Evolutionary conservation across 2,113 vertebrate genomes (phyloP), one percentile per base, ranked within the genome.

Genomic region (Amblyornis subalaris): DNA sequence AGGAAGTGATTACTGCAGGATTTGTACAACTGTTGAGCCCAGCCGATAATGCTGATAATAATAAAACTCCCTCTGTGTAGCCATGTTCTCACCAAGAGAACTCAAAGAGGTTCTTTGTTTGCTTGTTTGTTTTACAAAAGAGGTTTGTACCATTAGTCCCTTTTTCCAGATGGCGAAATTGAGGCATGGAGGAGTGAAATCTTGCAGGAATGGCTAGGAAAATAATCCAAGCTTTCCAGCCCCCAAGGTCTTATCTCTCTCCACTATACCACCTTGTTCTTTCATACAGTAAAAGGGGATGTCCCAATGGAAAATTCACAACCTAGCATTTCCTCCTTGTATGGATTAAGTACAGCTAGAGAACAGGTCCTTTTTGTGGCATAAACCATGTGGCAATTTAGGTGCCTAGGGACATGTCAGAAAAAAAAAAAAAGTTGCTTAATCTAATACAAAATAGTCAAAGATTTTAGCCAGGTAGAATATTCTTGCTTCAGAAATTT

Each of bases 1-100:
- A 92, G 91, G 81, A 94, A 94, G 75, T 66, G 75, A 93, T 93
- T 95, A 88, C 93, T 80, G 74, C 31, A 51, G 78, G 75, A 93
- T 95, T 88, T 94, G 88, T 88, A 79, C 58, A 91, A 88, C 58
- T 88, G 66, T 72, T 71, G 81, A 93, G 40, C 47, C 51, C 55
- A 80, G 82, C 60, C 24, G 85, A 85, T 88, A 96, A 84, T 5
- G 3, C 50, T 88, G 78, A 82, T 91, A 80, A 74, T 74, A 86
- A 69, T 79, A 90, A 81, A 93, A 67, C 48, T 92, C 76, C 25
- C 33, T 93, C 89, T 90, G 40, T 77, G 78, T 55, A 71, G 64
- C 58, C 5, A 0, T 93, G 67, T 85, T 96, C 91, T 94, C 91
- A 94, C 47, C 26, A 77, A 54, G 12, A 73, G 29, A 70, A n/a